Evolutionary conservation across 35 echinoderm and acorn worm species (phyloP).

Genomic region (Amphiura filiformis): DNA sequence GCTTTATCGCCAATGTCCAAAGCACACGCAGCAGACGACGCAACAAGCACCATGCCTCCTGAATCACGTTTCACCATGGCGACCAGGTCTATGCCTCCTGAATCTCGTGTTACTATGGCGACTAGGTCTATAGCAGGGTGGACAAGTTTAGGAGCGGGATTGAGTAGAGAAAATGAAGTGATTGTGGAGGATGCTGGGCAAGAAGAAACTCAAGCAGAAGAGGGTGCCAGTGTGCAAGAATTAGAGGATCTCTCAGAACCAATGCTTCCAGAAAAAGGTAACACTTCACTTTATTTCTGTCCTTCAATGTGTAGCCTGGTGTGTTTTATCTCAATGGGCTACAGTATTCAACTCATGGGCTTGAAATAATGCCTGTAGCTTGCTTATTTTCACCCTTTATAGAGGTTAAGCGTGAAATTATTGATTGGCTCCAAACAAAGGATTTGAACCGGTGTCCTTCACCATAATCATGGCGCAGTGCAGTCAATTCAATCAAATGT

Average conservation of each 20-base stretch:
- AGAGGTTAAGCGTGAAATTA: too few species aligned
- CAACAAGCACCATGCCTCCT: neutral
- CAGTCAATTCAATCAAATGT: too few species aligned
- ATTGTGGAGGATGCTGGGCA: neutral
- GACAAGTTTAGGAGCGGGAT: neutral
- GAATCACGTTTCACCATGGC: neutral
- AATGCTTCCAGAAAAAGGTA: neutral
- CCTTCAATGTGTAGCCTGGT: too few species aligned
- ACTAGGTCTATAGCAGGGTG: neutral
- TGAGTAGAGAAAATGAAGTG: neutral
- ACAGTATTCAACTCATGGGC: too few species aligned
- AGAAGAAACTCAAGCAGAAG: slow-evolving; percentile 13
- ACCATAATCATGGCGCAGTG: too few species aligned
- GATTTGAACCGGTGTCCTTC: too few species aligned
- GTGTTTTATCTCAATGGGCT: too few species aligned
- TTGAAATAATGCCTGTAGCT: too few species aligned
- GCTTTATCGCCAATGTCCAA: neutral
- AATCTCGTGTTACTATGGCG: neutral
- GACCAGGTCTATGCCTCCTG: neutral
- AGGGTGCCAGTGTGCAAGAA: neutral
- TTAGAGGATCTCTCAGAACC: neutral
- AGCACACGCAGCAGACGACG: neutral
- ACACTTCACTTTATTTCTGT: too few species aligned
- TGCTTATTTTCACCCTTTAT: too few species aligned
- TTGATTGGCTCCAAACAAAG: too few species aligned